A percentile compares a stretch with the other conserved stretches of the same genome.
Evolutionary conservation across 2,888 invertebrate genomes (phyloP).

Genomic region (Drosophila siamana): DNA sequence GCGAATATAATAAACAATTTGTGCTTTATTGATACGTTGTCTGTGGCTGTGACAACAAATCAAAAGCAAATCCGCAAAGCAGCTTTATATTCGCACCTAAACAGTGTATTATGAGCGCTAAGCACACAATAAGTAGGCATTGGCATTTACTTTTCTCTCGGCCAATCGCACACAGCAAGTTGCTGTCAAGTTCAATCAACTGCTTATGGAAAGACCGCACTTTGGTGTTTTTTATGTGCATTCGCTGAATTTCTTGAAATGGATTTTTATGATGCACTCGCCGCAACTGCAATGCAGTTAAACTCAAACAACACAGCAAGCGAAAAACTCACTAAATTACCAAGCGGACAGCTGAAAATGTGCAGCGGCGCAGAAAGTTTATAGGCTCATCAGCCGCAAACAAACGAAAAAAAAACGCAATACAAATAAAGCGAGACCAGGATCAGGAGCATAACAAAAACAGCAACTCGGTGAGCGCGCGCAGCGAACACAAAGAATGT

Average conservation of each 20-base stretch:
- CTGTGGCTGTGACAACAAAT: conserved; percentile 24
- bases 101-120: conserved; percentile 23
- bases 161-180: conserved; percentile 1
- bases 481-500: conserved; percentile 6
- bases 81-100: conserved; percentile 57
- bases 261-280: conserved; percentile 27
- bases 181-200: conserved; percentile 38
- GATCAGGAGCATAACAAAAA: conserved; percentile 19
- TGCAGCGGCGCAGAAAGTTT: conserved; percentile 61
- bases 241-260: conserved; percentile 28
- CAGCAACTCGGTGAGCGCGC: conserved; percentile 20
- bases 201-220: conserved; percentile 13
- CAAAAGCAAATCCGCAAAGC: conserved; percentile 42
- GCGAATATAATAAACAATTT: conserved; percentile 35
- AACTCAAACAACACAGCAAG: conserved; percentile 25
- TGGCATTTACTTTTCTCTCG: conserved; percentile 9
- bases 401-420: conserved; percentile 14
- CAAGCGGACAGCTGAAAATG: conserved; percentile 28
- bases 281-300: conserved; percentile 32
- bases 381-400: conserved; percentile 50
- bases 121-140: conserved; percentile 30
- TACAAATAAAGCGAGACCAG: conserved; percentile 10
- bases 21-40: conserved; percentile 6
- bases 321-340: conserved; percentile 50
- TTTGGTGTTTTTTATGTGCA: conserved; percentile 32